Evolutionary conservation across 2,113 vertebrate species (phyloP), one percentile per base, ranked within the genome.

Genomic region (Phalacrocorax carbo): DNA sequence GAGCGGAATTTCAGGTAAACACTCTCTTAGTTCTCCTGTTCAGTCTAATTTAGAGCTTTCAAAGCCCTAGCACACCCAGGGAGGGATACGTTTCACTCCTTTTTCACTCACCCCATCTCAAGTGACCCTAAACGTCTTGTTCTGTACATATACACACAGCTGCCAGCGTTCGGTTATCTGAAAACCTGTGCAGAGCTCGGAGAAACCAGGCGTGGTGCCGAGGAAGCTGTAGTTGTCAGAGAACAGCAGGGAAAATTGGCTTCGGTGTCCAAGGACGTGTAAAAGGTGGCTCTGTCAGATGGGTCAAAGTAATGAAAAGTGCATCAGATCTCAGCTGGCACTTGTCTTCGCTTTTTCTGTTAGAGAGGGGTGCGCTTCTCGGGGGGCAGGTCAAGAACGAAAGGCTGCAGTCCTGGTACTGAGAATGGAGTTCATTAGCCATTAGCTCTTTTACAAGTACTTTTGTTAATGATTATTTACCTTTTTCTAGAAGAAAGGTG

Each of bases 101-200:
- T 49, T 30, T 22, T 27, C 5, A 2, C 44, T 18, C 16, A 9
- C 49, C 10, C 9, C 0, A 0, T n/a, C 6, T 34, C 38, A 26
- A 23, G 25, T 55, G 38, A 32, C 62, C n/a, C 29, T 22, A 22
- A 52, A 27, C 20, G 11, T 15, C 42, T 2, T 16, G 2, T 7
- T 27, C 9, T 69, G 2, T 64, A 14, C 23, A 7, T 23, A 3
- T 11, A 17, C 3, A 5, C 8, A 1, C 11, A 25, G 46, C n/a
- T 76, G 52, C 11, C 32, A 4, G 16, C 8, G 15, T 73, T 23
- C 13, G 21, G 10, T 87, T 51, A 19, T 44, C 73, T n/a, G 44
- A 82, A 84, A 90, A 30, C 22, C 22, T 36, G 20, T 14, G 42
- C 1, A 7, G 42, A 54, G 46, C 7, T 49, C 25, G 9, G 18